Base-by-base conservation (phyloP, 2,797 vertebrate genomes). In the Dipus sagitta region DNA sequence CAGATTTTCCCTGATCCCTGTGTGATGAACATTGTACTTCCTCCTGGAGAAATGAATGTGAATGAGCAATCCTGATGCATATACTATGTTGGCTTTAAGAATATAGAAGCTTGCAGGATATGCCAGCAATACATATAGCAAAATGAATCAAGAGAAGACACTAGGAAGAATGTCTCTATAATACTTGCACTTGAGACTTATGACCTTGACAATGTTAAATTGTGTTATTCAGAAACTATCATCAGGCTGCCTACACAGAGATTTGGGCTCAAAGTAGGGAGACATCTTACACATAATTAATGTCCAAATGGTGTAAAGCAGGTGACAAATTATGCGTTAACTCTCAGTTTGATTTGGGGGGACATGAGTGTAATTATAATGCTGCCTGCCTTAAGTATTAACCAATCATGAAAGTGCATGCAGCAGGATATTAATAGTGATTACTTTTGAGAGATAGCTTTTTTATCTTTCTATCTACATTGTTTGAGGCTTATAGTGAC, bases 401-500 rank as follows among this genome's bases (percentile, higher is more conserved):
- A 91, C 78, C 74, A 68, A 38, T 26, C 34, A 77, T 34, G 7
- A 74, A 88, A 77, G 7, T 3, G 42, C 86, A 71, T 54, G 3
- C 9, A 68, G 34, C n/a, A 65, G 15, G 24, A n/a, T 86, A 34
- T 34, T 88, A 90, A 78, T 47, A 74, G 10, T n/a, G 17, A 3
- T 34, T 86, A 54, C 42, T 72, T 90, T 72, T 70, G 38, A 92
- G 68, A 20, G 60, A 86, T 94, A 5, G 6, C 13, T 24, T 95
- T 92, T 91, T 70, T 38, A 6, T 6, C 12, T 90, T 90, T 91
- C 60, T 81, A 20, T 34, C 24, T 76, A 26, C 47, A 8, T 58
- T 92, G 13, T 81, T 7, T 78, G 23, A 82, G 93, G 75, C 89
- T 93, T 82, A 82, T 18, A 79, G 82, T 54, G 17, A 93, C 23